Conservation (phyloP, 2,113 vertebrate species). For the Xiphophorus couchianus region DNA sequence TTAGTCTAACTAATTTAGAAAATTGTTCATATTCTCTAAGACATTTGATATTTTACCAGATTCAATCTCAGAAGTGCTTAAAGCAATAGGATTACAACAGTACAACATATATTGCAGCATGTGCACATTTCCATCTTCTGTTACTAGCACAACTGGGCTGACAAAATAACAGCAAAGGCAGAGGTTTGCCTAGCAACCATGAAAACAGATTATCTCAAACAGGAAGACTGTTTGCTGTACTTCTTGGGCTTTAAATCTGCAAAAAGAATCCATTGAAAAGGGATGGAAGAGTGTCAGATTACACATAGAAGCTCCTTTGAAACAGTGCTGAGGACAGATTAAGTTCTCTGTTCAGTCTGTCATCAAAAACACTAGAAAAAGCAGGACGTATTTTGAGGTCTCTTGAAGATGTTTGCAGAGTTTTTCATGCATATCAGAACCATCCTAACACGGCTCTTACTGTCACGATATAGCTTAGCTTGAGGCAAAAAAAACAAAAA, state of each 20-base stretch:
- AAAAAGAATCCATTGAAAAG: constrained; percentile 25
- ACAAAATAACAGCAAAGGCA: constrained; percentile 19
- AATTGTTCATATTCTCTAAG: background rate
- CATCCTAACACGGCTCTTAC: background rate
- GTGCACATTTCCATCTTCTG: constrained; percentile 6
- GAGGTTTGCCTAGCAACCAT: constrained; percentile 40
- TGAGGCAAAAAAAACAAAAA: background rate
- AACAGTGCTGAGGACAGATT: constrained; percentile 24
- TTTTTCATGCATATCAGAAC: constrained; percentile 62
- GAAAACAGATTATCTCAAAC: constrained; percentile 47
- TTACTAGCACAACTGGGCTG: constrained; percentile 9
- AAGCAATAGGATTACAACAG: background rate
- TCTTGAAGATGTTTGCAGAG: constrained; percentile 40
- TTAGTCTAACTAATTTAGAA: background rate
- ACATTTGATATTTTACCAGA: background rate
- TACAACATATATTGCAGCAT: constrained; percentile 9
- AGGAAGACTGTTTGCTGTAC: background rate
- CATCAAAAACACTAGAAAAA: constrained; percentile 46
- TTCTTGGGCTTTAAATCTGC: background rate
- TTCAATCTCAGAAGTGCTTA: background rate
- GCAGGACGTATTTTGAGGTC: constrained; percentile 42
- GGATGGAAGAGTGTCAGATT: constrained; percentile 26
- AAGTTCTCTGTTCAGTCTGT: constrained; percentile 23
- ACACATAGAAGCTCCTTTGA: constrained; percentile 24
- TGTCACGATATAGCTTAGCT: constrained; percentile 50